Evolutionary conservation across 2,797 vertebrate species (phyloP).

Genomic region (Diplodus sargus): DNA sequence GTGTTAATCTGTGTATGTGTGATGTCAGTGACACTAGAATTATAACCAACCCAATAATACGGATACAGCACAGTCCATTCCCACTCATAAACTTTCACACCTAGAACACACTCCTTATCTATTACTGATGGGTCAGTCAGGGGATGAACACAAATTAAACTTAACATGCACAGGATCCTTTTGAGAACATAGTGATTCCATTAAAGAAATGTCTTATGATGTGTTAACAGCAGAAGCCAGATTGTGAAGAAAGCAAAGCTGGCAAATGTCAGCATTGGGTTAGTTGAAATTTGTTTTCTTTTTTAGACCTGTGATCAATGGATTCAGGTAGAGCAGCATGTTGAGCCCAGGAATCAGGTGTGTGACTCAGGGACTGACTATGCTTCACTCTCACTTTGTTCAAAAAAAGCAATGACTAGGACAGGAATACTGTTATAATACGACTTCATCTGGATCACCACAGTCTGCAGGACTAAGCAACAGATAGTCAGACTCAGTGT

Average conservation of each 20-base stretch:
- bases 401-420: constrained; percentile 16
- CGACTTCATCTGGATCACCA: constrained; percentile 30
- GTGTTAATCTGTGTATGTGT: constrained; percentile 47
- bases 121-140: constrained; percentile 58
- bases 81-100: constrained; percentile 28
- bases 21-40: constrained; percentile 53
- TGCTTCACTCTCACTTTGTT: constrained; percentile 39
- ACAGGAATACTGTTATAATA: constrained; percentile 16
- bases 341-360: not conserved
- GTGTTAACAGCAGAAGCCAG: constrained; percentile 29
- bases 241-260: constrained; percentile 23
- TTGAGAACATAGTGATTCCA: constrained; percentile 54
- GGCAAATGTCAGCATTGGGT: constrained; percentile 23
- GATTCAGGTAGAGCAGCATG: constrained; percentile 9
- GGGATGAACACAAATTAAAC: constrained; percentile 56
- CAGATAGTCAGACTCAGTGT: constrained; percentile 15
- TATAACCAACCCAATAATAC: constrained; percentile 47
- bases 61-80: constrained; percentile 54
- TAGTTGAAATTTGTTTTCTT: constrained; percentile 3
- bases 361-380: constrained; percentile 9
- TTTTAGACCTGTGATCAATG: constrained; percentile 14
- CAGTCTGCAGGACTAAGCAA: constrained; percentile 49
- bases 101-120: constrained; percentile 22
- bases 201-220: not conserved
- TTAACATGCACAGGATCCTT: constrained; percentile 71